Percentiles rank a stretch among this genome's conserved stretches.
These are phyloP conservation scores for Drosophila eohydei DNA, from an alignment of 2,888 invertebrate genomes.

Conservation along the genomic window DNA sequence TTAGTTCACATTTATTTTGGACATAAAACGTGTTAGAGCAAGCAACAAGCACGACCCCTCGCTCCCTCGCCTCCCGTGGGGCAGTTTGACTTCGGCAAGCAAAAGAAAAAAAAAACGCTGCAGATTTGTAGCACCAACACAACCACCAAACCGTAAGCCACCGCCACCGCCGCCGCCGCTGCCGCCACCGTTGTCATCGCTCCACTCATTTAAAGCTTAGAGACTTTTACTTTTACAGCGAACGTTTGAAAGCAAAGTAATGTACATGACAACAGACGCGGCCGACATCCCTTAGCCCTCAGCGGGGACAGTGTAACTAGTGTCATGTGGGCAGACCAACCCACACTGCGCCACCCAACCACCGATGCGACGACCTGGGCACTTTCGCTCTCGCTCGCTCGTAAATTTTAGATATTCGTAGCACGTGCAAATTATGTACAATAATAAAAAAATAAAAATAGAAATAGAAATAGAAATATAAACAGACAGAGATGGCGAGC, in stretches of 20 bases:
- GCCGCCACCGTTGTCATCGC: constrained; percentile 11
- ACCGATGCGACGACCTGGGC: constrained; percentile 58
- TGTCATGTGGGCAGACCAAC: constrained; percentile 43
- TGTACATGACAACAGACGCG: constrained; percentile 68
- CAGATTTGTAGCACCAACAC: constrained; percentile 20
- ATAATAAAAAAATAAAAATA: constrained; percentile 53
- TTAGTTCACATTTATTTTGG: constrained; percentile 81
- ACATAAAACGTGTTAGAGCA: constrained; percentile 78
- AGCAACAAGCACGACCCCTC: constrained; percentile 43
- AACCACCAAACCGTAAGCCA: constrained; percentile 27
- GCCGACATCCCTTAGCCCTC: constrained; percentile 4
- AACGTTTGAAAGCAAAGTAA: constrained; percentile 75
- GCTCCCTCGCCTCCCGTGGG: constrained; percentile 36
- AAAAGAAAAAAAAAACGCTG: neutral
- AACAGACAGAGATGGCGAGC: constrained; percentile 3
- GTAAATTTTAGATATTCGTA: constrained; percentile 79
- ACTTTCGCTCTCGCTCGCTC: constrained; percentile 65
- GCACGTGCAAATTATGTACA: constrained; percentile 82
- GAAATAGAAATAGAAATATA: constrained; percentile 16
- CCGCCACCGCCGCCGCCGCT: neutral
- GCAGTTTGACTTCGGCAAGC: constrained; percentile 44
- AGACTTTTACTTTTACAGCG: constrained; percentile 70
- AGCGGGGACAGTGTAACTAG: constrained; percentile 50
- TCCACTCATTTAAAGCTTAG: constrained; percentile 70
- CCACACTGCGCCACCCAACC: constrained; percentile 5